Base-by-base conservation (phyloP, 2,888 invertebrate genomes). In the Acanthopleura granulata region DNA sequence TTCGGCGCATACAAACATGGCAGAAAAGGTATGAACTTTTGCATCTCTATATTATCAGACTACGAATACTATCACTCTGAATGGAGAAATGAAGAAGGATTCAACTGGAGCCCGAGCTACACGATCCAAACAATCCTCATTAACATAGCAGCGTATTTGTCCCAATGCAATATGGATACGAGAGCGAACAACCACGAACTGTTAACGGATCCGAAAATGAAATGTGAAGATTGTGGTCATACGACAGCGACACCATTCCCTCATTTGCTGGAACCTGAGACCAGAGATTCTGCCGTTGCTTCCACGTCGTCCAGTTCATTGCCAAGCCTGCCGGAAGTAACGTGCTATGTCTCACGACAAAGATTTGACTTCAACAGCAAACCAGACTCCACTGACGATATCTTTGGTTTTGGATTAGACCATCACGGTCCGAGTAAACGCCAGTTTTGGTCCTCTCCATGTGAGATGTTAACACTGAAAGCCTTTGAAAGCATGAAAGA, bases 401-500 rank as follows among this genome's bases (percentile, higher is more conserved):
- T 71, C 16, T 71, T 6, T 71, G 71, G 71, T 4, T 49, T 49
- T 40, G 50, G 71, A 9, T 16, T 71, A n/a, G 49, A 40, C 15
- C 6, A 49, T 49, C 25, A 27, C 27, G n/a, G 49, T 9, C n/a
- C 18, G 4, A 16, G 49, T 6, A 16, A 15, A 16, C 15, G 50
- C 16, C 6, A 27, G 9, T 49, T 40, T 25, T n/a, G 29, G 49
- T 18, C 71, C 3, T 71, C 71, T 22, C 71, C 71, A 22, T 71
- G 71, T 27, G 71, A 71, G 40, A 6, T 49, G 18, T 14, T 71
- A n/a, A 22, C 71, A 30, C 18, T 16, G 4, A 40, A 40, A 40
- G 50, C n/a, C 16, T 71, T 71, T 49, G 4, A 71, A 4, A 49
- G 9, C 40, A 71, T 71, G 71, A 71, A 71, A 27, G 49, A 71